Conservation (phyloP, 2,797 vertebrate species). For the Propithecus deckenii region DNA sequence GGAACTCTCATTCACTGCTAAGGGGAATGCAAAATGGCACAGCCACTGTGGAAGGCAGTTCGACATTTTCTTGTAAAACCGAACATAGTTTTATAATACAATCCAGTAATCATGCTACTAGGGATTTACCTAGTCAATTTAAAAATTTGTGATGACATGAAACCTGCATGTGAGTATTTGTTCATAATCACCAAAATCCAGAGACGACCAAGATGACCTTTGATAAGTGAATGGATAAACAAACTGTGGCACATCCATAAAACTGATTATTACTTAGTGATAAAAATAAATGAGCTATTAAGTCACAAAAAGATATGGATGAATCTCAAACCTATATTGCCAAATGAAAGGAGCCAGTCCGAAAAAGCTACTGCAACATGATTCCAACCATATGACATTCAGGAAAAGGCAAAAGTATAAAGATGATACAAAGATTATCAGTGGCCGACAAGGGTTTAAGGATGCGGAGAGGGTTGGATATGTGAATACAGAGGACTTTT, state of each 20-base stretch:
- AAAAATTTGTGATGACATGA: neutral
- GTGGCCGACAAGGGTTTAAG: neutral
- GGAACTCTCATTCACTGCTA: neutral
- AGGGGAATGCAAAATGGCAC: neutral
- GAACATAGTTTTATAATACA: neutral
- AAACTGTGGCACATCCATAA: neutral
- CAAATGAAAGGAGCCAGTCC: neutral
- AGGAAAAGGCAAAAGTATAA: neutral
- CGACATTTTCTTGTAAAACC: neutral
- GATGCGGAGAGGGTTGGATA: neutral
- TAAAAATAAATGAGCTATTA: neutral
- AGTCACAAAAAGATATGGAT: neutral
- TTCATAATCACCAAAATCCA: neutral
- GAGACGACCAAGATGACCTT: neutral
- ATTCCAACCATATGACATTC: neutral
- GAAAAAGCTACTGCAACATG: neutral
- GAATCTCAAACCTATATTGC: neutral
- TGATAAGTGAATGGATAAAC: neutral
- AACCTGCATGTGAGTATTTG: neutral
- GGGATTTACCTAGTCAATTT: neutral
- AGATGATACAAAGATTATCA: neutral
- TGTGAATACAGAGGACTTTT: neutral
- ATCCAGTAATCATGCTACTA: neutral
- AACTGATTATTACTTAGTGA: neutral
- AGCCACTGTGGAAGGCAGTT: neutral